phyloP scores from a whole-genome alignment of 2,113 vertebrate species.

The Mohoua ochrocephala region DNA sequence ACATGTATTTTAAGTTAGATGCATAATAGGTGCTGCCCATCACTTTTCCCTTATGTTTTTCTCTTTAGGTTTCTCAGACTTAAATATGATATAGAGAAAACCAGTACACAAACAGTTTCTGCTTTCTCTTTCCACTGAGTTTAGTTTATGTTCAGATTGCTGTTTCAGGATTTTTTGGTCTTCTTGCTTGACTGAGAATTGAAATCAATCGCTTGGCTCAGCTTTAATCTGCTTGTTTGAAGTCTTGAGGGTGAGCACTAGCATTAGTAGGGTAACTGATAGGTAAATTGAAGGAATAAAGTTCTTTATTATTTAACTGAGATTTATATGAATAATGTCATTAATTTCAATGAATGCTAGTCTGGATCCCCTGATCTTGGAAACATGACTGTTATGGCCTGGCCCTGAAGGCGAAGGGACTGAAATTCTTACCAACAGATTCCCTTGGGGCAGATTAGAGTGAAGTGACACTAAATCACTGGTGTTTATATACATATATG shows the following conservation, averaged over 20 bases:
- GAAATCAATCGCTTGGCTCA: not conserved
- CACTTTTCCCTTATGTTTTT: not conserved
- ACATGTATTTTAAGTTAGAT: not conserved
- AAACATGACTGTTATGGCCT: not conserved
- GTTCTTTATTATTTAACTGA: not conserved
- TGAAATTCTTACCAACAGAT: not conserved
- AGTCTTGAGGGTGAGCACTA: not conserved
- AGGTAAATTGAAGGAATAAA: not conserved
- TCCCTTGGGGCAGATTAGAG: not conserved
- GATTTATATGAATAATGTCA: not conserved
- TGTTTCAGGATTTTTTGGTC: not conserved
- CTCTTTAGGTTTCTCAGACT: not conserved
- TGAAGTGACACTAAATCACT: not conserved
- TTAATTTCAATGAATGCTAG: not conserved
- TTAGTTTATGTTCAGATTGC: not conserved
- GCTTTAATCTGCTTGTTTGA: not conserved
- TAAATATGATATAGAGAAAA: not conserved
- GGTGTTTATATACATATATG: not conserved
- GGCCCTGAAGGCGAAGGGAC: accelerated
- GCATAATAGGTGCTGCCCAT: not conserved
- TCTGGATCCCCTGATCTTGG: not conserved
- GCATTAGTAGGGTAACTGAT: not conserved
- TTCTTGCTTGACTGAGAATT: not conserved
- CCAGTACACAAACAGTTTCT: not conserved
- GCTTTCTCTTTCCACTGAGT: not conserved